Percentiles rank a stretch among this genome's conserved stretches.
Conservation (phyloP, 2,888 invertebrate species). For the Xylota segnis region DNA sequence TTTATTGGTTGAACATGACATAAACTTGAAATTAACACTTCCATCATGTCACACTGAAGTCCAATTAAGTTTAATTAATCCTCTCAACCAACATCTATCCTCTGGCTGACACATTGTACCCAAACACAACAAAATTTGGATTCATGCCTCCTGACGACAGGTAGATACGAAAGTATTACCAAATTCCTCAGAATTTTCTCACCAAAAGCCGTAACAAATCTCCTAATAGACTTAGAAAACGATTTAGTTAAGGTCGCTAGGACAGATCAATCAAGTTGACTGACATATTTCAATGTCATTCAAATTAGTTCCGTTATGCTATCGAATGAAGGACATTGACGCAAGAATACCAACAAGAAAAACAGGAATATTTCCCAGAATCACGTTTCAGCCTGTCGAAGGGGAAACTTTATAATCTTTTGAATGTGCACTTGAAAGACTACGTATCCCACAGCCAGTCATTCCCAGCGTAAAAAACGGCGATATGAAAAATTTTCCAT, state of each 20-base stretch:
- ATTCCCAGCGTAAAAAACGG: neutral
- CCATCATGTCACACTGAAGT: conserved; percentile 6
- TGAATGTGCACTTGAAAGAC: conserved; percentile 29
- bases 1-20: too few relatives aligned
- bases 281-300: conserved; percentile 38
- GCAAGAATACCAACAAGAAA: too few relatives aligned
- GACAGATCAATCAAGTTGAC: conserved; percentile 42
- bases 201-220: neutral
- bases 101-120: conserved; percentile 2
- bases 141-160: neutral
- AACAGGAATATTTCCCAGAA: neutral
- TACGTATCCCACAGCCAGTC: neutral
- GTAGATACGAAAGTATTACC: neutral
- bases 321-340: conserved; percentile 10
- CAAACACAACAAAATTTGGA: neutral
- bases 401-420: conserved; percentile 18
- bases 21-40: neutral
- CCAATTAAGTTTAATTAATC: conserved; percentile 22
- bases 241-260: neutral
- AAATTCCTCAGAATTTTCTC: conserved; percentile 1
- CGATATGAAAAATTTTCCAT: conserved; percentile 15
- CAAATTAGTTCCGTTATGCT: conserved; percentile 14
- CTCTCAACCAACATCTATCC: neutral
- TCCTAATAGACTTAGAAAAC: conserved; percentile 6
- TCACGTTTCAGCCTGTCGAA: conserved; percentile 10